Base-by-base conservation (phyloP, 2,888 invertebrate genomes). In the Trachelus stipa region DNA sequence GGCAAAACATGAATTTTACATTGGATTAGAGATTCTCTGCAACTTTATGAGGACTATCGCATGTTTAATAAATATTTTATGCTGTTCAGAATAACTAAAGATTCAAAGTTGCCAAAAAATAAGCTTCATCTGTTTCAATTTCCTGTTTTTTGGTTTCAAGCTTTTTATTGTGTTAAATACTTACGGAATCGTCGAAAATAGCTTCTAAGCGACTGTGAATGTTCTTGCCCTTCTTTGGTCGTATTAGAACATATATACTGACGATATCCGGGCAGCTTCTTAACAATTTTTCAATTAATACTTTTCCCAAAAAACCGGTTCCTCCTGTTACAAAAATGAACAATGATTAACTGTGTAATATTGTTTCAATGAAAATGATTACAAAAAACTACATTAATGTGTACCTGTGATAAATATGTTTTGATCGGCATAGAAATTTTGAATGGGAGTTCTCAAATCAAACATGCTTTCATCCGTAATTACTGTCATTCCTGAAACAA, bases 131-230 rank as follows among this genome's bases (percentile, higher is more conserved):
- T 56, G 2, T 23, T 23, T 0, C 23, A 56, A 56, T 56, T 6
- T 68, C 11, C 11, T 35, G 77, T 12, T 69, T 69, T 73, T 12
- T 30, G 35, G 2, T 71, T 31, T 68, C 56, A 74, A 33, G 23
- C 23, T n/a, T 37, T 73, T 34, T 68, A 15, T 68, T 68, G 30
- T n/a, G 11, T 40, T 78, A 68, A 77, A 74, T 77, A 92, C 93
- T 93, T 88, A 95, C 94, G 34, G 93, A 92, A 84, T 95, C 95
- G 23, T 95, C 94, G 82, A 96, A 95, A 30, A 96, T 92, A 83
- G 94, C 94, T 15, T 95, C 95, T 75, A 95, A 90, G 78, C 96
- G 93, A 1, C 94, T 93, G 83, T 94, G 93, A 71, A 94, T 92
- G 83, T 94, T 94, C 87, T 95, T 94, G 0, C 92, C 95, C 89